Conservation (phyloP, 53 echinoderm and acorn worm species). For the Echinarachnius parma region DNA sequence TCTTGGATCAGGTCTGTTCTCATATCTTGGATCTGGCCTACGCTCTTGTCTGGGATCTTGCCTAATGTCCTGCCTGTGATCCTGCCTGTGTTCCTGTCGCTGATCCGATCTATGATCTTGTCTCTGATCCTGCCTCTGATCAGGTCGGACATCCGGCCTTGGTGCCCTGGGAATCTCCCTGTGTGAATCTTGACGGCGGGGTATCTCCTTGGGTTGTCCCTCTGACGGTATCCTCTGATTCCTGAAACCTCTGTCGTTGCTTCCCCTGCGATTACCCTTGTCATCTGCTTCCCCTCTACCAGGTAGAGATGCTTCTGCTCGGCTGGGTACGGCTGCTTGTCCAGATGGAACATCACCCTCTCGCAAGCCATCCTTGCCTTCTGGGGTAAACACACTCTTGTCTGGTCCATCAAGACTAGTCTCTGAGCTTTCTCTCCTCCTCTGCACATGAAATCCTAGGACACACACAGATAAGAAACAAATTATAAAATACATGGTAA, state of each 20-base stretch:
- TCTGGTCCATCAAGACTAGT: conserved; percentile 56
- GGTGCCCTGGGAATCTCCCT: background rate
- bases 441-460: conserved; percentile 33
- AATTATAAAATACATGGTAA: too few relatives aligned
- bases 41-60: conserved; percentile 16
- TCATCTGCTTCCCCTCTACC: too few relatives aligned
- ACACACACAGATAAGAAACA: background rate
- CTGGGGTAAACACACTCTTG: conserved; percentile 14
- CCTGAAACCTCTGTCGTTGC: background rate
- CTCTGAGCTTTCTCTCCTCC: conserved; percentile 57
- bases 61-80: conserved; percentile 4
- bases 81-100: conserved; percentile 9
- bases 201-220: conserved; percentile 7
- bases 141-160: background rate
- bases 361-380: background rate
- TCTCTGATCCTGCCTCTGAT: background rate
- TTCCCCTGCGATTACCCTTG: conserved; percentile 7
- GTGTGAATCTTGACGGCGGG: conserved; percentile 14
- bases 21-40: conserved; percentile 14
- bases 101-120: conserved; percentile 6
- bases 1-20: conserved; percentile 1
- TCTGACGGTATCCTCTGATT: conserved; percentile 23
- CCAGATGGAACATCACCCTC: conserved; percentile 13
- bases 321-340: conserved; percentile 2
- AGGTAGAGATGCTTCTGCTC: background rate